Conservation (phyloP, 2,888 invertebrate species). For the Leucophenga montana region DNA sequence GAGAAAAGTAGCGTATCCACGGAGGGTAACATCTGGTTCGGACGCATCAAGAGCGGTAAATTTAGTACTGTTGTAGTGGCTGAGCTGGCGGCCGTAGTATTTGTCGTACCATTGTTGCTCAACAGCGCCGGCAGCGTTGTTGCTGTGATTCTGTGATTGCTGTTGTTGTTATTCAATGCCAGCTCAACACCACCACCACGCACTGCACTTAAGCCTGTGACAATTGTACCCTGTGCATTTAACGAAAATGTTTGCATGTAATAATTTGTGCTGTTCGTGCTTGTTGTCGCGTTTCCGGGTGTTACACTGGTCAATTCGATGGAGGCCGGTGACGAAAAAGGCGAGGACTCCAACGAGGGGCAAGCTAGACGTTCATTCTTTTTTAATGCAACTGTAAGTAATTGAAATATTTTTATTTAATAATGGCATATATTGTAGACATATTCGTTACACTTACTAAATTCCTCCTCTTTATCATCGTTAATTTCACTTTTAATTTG, state of each 20-base stretch:
- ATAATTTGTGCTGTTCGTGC: slow-evolving; percentile 46
- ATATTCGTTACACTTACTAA: slow-evolving; percentile 57
- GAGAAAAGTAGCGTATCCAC: slow-evolving; percentile 70
- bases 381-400: slow-evolving; percentile 57
- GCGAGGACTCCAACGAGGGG: slow-evolving; percentile 70
- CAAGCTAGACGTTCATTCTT: slow-evolving; percentile 57
- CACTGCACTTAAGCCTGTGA: slow-evolving; percentile 3
- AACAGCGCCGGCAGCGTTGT: not conserved
- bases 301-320: slow-evolving; percentile 61
- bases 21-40: slow-evolving; percentile 70
- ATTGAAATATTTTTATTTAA: not conserved
- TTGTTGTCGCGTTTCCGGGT: slow-evolving; percentile 35
- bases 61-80: slow-evolving; percentile 55
- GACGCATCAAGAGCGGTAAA: slow-evolving; percentile 59
- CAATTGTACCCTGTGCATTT: slow-evolving; percentile 51
- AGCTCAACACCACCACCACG: not conserved
- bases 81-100: slow-evolving; percentile 29
- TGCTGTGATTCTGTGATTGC: not conserved
- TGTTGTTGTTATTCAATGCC: not conserved
- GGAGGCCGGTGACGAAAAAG: slow-evolving; percentile 70
- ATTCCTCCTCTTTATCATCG: slow-evolving; percentile 66
- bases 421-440: slow-evolving; percentile 3
- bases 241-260: slow-evolving; percentile 58
- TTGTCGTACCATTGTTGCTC: slow-evolving; percentile 19
- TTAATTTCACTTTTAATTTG: slow-evolving; percentile 67